phyloP scores from a whole-genome alignment of 2,113 vertebrate genomes.

The Parotia lawesii region DNA sequence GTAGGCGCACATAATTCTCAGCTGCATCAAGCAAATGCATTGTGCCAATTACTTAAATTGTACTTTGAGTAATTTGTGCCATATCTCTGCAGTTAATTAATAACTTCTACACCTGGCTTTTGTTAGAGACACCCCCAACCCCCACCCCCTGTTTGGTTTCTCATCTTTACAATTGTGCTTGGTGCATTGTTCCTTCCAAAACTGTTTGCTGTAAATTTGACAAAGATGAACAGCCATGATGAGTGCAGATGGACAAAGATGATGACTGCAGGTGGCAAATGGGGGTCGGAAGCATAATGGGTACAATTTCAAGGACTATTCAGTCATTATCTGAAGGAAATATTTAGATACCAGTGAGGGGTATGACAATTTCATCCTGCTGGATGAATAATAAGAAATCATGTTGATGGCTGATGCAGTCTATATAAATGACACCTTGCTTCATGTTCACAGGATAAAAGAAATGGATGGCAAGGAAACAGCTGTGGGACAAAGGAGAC shows the following conservation, averaged over 20 bases:
- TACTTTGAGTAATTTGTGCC: not conserved
- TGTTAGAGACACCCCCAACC: not conserved
- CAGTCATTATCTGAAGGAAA: constrained; percentile 24
- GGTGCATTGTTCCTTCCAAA: not conserved
- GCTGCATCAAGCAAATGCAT: not conserved
- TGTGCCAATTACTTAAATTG: constrained; percentile 1
- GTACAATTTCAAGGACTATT: not conserved
- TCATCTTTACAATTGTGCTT: not conserved
- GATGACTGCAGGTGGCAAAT: constrained; percentile 17
- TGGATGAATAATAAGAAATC: not conserved
- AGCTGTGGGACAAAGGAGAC: not conserved
- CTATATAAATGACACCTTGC: not conserved
- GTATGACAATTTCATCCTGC: not conserved
- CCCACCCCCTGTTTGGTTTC: not conserved
- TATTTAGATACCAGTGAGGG: not conserved
- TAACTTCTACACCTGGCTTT: not conserved
- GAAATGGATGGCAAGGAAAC: not conserved
- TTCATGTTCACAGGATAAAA: not conserved
- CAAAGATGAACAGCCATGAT: not conserved
- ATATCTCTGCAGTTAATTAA: constrained; percentile 28
- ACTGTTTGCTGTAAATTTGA: not conserved
- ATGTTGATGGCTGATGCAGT: accelerated
- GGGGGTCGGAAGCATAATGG: not conserved
- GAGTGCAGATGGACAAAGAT: constrained; percentile 9
- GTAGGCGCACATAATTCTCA: not conserved